phyloP scores from a whole-genome alignment of 2,888 invertebrate species.

The Hirtodrosophila duncani region DNA sequence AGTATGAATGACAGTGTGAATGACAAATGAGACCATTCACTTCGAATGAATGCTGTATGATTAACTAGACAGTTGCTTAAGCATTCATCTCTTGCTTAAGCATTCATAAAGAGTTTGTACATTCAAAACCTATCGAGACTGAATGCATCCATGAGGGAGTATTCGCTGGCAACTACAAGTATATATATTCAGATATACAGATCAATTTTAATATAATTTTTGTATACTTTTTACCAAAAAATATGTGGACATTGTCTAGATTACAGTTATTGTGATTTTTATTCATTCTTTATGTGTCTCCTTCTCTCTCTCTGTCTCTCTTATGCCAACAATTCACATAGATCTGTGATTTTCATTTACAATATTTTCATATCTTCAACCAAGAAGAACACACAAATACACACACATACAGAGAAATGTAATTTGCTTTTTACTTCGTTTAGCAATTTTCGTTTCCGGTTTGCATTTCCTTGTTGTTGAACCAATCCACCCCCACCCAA shows the following conservation, averaged over 20 bases:
- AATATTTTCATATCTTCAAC: constrained; percentile 47
- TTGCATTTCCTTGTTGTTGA: constrained; percentile 47
- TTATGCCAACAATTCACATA: constrained; percentile 60
- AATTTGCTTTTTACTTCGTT: constrained; percentile 65
- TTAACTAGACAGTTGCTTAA: no score
- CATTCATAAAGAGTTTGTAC: no score
- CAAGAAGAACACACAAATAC: constrained; percentile 10
- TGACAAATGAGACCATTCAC: no score
- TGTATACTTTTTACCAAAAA: no score
- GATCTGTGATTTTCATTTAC: constrained; percentile 59
- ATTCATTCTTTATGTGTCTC: constrained; percentile 24
- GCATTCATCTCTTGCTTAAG: no score
- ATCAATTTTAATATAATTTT: no score
- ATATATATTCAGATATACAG: no score
- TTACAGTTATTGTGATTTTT: constrained; percentile 16
- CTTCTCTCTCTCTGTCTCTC: constrained; percentile 42
- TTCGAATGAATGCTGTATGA: no score
- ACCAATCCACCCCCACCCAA: constrained; percentile 25
- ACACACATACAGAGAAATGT: constrained; percentile 26
- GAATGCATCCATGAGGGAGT: no score
- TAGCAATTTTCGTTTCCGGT: constrained; percentile 56
- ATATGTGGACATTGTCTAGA: background rate
- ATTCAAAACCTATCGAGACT: no score
- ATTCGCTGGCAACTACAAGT: no score
- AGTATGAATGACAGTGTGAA: no score